Evolutionary conservation across 2,113 vertebrate species (phyloP).

Genomic region (Alosa alosa): DNA sequence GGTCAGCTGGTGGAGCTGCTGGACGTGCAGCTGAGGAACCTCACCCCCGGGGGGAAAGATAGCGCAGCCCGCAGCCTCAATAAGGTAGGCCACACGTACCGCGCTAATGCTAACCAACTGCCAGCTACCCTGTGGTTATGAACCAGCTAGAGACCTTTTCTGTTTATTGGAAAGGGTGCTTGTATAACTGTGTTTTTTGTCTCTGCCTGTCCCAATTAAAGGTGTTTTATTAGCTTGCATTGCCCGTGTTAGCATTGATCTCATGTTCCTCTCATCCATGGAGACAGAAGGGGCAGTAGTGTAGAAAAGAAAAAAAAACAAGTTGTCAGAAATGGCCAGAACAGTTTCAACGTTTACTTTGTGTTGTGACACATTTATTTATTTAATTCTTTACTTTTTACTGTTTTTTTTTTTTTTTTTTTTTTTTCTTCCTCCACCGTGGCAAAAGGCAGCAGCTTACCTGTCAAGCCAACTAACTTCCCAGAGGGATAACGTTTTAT

Average conservation of each 20-base stretch:
- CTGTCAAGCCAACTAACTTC: slow-evolving; percentile 1
- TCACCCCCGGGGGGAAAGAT: slow-evolving; percentile 95
- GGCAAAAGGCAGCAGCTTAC: slow-evolving; percentile 4
- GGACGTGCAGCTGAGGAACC: slow-evolving; percentile 90
- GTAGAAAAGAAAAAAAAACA: too few species aligned
- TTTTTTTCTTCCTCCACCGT: background rate
- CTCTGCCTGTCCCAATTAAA: too few species aligned
- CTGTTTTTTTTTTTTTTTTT: background rate
- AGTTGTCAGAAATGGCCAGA: too few species aligned
- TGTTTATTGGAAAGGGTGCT: too few species aligned
- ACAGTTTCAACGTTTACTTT: background rate
- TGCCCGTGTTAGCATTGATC: too few species aligned
- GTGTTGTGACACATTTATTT: background rate
- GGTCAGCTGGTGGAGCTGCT: slow-evolving; percentile 93
- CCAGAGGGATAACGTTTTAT: slow-evolving; percentile 5
- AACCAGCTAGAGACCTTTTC: too few species aligned
- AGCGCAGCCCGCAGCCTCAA: slow-evolving; percentile 96
- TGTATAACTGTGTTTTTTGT: too few species aligned
- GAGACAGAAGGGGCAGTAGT: too few species aligned
- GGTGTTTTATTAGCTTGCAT: too few species aligned
- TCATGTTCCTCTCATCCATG: too few species aligned
- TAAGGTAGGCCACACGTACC: slow-evolving; percentile 75
- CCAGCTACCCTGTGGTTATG: too few species aligned
- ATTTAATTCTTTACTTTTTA: background rate
- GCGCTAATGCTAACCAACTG: background rate